Conservation (phyloP, 2,113 vertebrate genomes). For the Tapirus terrestris region DNA sequence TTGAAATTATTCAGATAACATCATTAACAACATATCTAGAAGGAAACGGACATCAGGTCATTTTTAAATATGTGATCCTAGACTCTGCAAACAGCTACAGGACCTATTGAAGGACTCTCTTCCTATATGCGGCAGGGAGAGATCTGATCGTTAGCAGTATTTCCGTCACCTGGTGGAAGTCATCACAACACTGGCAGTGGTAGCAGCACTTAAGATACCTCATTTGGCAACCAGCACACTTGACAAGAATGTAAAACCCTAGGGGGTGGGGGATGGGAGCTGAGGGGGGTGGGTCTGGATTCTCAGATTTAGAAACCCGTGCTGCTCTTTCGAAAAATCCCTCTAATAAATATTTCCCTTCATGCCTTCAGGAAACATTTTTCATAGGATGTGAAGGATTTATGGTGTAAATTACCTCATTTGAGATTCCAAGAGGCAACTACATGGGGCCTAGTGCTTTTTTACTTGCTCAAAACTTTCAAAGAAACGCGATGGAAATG, state of each 20-base stretch:
- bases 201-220: not conserved
- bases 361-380: not conserved
- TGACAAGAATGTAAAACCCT: not conserved
- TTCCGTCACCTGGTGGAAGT: not conserved
- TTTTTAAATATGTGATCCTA: not conserved
- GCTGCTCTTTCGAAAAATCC: not conserved
- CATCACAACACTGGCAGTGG: not conserved
- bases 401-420: not conserved
- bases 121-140: not conserved
- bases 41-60: not conserved
- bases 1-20: not conserved
- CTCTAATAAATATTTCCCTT: not conserved
- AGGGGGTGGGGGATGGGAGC: too few relatives aligned
- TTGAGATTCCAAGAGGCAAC: slow-evolving; percentile 3
- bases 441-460: not conserved
- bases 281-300: not conserved
- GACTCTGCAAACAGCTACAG: not conserved
- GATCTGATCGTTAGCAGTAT: not conserved
- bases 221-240: not conserved
- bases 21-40: not conserved
- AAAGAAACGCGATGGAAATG: not conserved
- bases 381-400: slow-evolving; percentile 18
- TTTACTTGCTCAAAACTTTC: not conserved
- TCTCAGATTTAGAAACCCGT: slow-evolving; percentile 23
- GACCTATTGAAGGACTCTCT: not conserved